Base-by-base conservation (phyloP, 1,140 invertebrate species). In the Bombus haemorrhoidalis region DNA sequence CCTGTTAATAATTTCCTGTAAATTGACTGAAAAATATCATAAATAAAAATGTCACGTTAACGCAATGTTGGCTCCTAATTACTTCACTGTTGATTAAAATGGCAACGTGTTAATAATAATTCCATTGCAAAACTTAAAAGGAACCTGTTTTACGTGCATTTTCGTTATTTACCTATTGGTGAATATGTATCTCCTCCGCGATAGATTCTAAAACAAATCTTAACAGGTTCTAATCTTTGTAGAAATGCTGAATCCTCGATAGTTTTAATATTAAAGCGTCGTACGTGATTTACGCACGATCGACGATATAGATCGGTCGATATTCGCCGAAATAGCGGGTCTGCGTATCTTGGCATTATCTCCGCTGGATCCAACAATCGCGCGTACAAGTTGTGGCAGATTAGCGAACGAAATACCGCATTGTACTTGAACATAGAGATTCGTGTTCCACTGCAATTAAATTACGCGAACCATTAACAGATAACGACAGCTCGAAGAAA, bases 401-500 rank as follows among this genome's bases (percentile, higher is more conserved):
- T 89, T 83, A 89, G 32, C 72, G 41, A 74, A 41, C 62, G 79
- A 57, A 89, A 85, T 18, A 53, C 43, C 68, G 73, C 34, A 53
- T 47, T 12, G 87, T 59, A 43, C 43, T 69, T 85, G 18, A 74
- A 64, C 71, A 47, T 10, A 57, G 73, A 80, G 43, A 73, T 86
- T 89, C 79, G 83, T 83, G 89, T 59, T 62, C 34, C 18, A 32
- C 28, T 43, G 79, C 89, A 86, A 89, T 90, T 78, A 82, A 91
- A 91, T 90, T 85, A 90, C 81, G 47, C 59, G 64, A 81, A 12
- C 73, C 85, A 87, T 90, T 90, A 89, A 90, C 83, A 84, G 83
- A 66, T 81, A 83, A 91, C 76, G 75, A 86, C 39, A 78, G 68
- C 39, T 62, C 59, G 81, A 88, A 86, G 76, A 85, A 89, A 85